Base-by-base conservation (phyloP, 2,113 vertebrate species). In the Oxygymnocypris stewartii region DNA sequence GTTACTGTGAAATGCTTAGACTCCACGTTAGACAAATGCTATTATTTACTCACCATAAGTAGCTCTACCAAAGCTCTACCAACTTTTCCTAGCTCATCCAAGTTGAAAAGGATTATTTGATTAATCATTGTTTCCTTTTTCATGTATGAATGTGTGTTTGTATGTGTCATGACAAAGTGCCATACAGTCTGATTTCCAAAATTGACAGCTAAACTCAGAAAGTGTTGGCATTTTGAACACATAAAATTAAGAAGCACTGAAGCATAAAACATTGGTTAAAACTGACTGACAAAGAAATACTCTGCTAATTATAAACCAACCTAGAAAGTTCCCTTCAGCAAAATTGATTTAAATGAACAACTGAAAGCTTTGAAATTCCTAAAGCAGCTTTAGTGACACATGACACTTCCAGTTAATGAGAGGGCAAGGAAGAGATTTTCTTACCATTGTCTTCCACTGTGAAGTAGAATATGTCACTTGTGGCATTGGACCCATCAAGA, bases 401-500 rank as follows among this genome's bases (percentile, higher is more conserved):
- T 63, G 40, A 49, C 14, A 61, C 61, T 84, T 90, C 87, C 42
- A 88, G 67, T 89, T 82, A 80, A 28, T 65, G 9, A 61, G 49
- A 4, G 51, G 57, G 63, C 51, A 71, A 57, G 35, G 71, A 88
- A 61, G 40, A 88, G 59, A 54, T 25, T 31, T 84, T 87, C 96
- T 91, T 95, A 97, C 96, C 95, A 4, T 86, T 93, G 90, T 97
- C 96, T 94, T 96, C 94, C 67, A 96, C 88, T 14, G 94, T 95
- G 89, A 98, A 97, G 92, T 94, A 96, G 92, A 97, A 96, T 87
- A 94, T 93, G 44, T 96, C 96, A 79, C 93, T 94, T n/a, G 95
- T 95, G 84, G 95, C 93, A 37, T 96, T 96, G 90, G 93, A 95
- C 67, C 90, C 92, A 87, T 96, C 93, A 76, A 94, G 90, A 88